Base-by-base conservation (phyloP, 1,140 invertebrate genomes). In the Drosophila prosaltans region DNA sequence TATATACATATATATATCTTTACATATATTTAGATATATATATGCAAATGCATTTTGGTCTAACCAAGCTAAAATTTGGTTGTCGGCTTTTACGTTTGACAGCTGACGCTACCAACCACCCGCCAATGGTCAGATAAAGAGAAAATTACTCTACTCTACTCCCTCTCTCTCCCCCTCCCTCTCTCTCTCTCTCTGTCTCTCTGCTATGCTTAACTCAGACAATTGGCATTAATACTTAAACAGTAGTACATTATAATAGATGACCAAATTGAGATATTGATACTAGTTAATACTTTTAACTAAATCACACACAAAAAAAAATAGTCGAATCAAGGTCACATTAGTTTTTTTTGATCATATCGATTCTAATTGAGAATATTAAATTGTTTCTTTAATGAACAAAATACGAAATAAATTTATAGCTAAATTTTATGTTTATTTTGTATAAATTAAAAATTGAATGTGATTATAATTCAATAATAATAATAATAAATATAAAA, bases 11-110 rank as follows among this genome's bases (percentile, higher is more conserved):
- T 30, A 58, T 41, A 40, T 30, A 43, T 26, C 51, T 43, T 55
- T 55, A 24, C 28, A 26, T 57, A 55, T 59, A 59, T 41, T 45
- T 76, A 70, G 54, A 48, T 66, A 70, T 67, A 57, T 74, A 45
- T 61, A 21, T 66, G 64, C 40, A 64, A 43, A 55, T 51, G 39
- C 55, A 67, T 11, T 11, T 26, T 60, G 54, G 51, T 26, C 45
- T 51, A 21, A 51, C 45, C 16, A 63, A 16, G n/a, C 28, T 28
- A 32, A 51, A 24, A 21, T 24, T 43, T 41, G 16, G 41, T 43
- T 48, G 43, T 40, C 43, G n/a, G 45, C 45, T 32, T 51, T 51
- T 51, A 51, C 21, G 45, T 51, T 51, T 51, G 45, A 51, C 45
- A 51, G 45, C 21, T 51, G 45, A 51, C 21, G 24, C 7, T 30